These are phyloP conservation scores for Decapterus maruadsi DNA, from an alignment of 2,797 vertebrate genomes.

Conservation along the genomic window DNA sequence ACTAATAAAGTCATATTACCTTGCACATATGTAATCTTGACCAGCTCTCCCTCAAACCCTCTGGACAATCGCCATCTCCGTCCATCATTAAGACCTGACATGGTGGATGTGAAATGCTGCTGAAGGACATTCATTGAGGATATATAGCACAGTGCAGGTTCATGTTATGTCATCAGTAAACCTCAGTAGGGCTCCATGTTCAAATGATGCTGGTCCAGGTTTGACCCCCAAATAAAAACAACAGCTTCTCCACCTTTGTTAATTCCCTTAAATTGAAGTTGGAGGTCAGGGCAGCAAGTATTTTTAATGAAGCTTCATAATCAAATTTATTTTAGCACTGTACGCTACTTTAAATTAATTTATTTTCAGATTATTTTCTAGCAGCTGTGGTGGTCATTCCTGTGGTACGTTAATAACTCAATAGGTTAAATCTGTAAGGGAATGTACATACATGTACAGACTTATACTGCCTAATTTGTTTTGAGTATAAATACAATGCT, in stretches of 20 bases:
- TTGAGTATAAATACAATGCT: not conserved
- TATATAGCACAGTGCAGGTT: not conserved
- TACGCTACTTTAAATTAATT: not conserved
- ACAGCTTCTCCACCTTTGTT: not conserved
- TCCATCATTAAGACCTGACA: not conserved
- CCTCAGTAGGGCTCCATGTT: not conserved
- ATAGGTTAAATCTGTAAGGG: no score
- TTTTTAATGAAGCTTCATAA: not conserved
- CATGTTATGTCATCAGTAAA: not conserved
- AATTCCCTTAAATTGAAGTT: constrained; percentile 30
- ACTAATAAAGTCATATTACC: no score
- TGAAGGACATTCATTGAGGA: not conserved
- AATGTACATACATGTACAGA: not conserved
- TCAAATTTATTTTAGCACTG: not conserved
- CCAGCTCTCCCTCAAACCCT: not conserved
- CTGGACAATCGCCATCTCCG: no score
- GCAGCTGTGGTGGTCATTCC: not conserved
- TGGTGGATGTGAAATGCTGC: not conserved
- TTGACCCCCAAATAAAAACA: not conserved
- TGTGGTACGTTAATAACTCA: not conserved
- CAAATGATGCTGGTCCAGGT: not conserved
- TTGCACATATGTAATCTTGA: not conserved
- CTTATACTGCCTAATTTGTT: not conserved
- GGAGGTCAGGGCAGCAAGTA: constrained; percentile 71
- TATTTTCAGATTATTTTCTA: not conserved